phyloP scores from a whole-genome alignment of 2,113 vertebrate species.

The Acanthochromis polyacanthus region DNA sequence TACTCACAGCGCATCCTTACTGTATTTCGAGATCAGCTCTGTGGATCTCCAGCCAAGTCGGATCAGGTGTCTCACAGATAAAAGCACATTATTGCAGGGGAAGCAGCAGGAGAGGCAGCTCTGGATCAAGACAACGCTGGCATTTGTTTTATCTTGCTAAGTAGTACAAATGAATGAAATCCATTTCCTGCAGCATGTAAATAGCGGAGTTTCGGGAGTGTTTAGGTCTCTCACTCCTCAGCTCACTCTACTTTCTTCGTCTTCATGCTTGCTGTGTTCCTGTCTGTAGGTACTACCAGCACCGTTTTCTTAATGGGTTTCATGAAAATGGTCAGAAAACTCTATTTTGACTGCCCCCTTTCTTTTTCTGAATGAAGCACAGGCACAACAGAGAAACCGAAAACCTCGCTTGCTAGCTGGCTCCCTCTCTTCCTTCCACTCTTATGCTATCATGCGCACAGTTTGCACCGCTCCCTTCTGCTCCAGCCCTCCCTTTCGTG shows the following conservation, averaged over 20 bases:
- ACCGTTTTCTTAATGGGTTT: constrained; percentile 45
- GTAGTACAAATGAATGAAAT: constrained; percentile 51
- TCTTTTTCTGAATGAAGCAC: constrained; percentile 86
- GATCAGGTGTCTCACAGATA: constrained; percentile 61
- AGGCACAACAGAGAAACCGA: constrained; percentile 64
- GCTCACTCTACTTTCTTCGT: constrained; percentile 54
- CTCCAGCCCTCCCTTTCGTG: constrained; percentile 65
- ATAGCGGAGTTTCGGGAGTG: constrained; percentile 32
- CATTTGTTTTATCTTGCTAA: constrained; percentile 55
- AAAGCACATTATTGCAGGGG: constrained; percentile 55
- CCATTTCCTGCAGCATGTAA: constrained; percentile 54
- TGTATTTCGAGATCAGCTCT: constrained; percentile 67
- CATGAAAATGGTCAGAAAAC: constrained; percentile 58
- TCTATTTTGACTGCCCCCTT: constrained; percentile 67
- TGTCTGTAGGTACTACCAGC: constrained; percentile 23
- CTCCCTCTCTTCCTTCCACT: constrained; percentile 58
- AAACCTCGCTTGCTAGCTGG: constrained; percentile 55
- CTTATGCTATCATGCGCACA: constrained; percentile 71
- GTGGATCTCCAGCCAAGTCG: constrained; percentile 57
- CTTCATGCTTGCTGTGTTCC: constrained; percentile 36
- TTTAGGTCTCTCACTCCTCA: constrained; percentile 42
- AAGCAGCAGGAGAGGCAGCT: constrained; percentile 50
- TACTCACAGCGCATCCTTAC: constrained; percentile 69
- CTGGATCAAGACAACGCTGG: constrained; percentile 31
- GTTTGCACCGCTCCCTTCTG: constrained; percentile 73